Base-by-base conservation (phyloP, 2,888 invertebrate genomes). In the Uloborus plumipes region DNA sequence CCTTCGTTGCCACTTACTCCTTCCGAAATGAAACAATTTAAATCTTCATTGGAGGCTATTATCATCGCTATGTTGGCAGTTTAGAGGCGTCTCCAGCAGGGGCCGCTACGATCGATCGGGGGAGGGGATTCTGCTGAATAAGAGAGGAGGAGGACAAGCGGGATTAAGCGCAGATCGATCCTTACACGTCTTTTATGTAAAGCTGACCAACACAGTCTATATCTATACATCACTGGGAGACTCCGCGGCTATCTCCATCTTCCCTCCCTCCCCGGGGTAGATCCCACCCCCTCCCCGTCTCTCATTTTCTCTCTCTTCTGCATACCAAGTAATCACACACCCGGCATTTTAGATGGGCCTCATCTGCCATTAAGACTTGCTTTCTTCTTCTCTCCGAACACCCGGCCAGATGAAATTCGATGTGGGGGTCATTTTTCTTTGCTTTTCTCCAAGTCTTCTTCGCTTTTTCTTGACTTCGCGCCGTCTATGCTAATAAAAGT, bases 141-240 rank as follows among this genome's bases (percentile, higher is more conserved):
- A 76, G 82, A 72, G 82, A 72, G 75, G 76, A 76, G 75, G 71
- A 75, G 75, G 70, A 70, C 58, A 53, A 74, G 69, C 71, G 71
- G 77, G 77, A 77, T 77, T 77, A 77, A 74, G 74, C 66, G 18
- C 62, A 62, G 70, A 82, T 82, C 82, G 82, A 82, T 82, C 82
- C 76, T 80, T 76, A 82, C 82, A 72, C 82, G 82, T 82, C 82
- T 77, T 82, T 82, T 82, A 82, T 82, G 82, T 82, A 82, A 82
- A 82, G 82, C 82, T 82, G 82, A 82, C 82, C 82, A 76, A 67
- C 82, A 76, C 82, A 82, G 67, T 76, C 76, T 82, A 76, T 76
- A 82, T 82, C 82, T 82, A 82, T 82, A 76, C 82, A 82, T 82
- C 81, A 81, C 75, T 49, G 79, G 50, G 69, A 69, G 76, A 62